Base-by-base conservation (phyloP, 2,888 invertebrate genomes). In the Drosophila prostipennis region DNA sequence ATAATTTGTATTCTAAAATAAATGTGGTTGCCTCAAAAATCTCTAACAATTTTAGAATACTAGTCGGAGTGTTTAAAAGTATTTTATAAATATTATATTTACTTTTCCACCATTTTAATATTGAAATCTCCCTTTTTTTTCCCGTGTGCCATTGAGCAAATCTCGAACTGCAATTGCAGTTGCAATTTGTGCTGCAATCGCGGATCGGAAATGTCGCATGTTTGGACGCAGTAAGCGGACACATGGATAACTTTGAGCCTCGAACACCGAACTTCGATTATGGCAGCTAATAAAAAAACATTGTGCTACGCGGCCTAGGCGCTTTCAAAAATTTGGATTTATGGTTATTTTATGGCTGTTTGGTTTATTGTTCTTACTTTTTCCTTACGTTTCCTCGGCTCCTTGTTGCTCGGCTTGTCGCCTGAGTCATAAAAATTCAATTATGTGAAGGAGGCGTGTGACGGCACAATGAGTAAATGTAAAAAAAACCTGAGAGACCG, bases 381-480 rank as follows among this genome's bases (percentile, higher is more conserved):
- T 29, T 46, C 6, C 46, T n/a, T 6, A 11, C 32, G 32, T 19
- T 39, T 49, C 10, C 55, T 23, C 19, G 6, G 32, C 46, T 40
- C 32, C 46, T 59, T 58, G 46, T 53, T 64, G 53, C 46, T 45
- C 56, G 59, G 45, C 72, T 64, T 71, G 71, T 76, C 55, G 60
- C 43, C 52, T 49, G 23, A 74, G 78, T 71, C 77, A 72, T 82
- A 82, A 85, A 86, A 80, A 73, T 86, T 83, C 82, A 82, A 85
- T 82, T 82, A 80, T 71, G 49, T 59, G 61, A 61, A 76, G 60
- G 26, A 61, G 63, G 67, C 70, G 71, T 67, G 43, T 67, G 40
- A 51, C 57, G 26, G 51, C 34, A 46, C 45, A 34, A 45, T 29
- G 8, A 43, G 29, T 13, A 49, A 10, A 11, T 4, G 19, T 19